Evolutionary conservation across 2,888 invertebrate genomes (phyloP).

Genomic region (Smittia aterrima): DNA sequence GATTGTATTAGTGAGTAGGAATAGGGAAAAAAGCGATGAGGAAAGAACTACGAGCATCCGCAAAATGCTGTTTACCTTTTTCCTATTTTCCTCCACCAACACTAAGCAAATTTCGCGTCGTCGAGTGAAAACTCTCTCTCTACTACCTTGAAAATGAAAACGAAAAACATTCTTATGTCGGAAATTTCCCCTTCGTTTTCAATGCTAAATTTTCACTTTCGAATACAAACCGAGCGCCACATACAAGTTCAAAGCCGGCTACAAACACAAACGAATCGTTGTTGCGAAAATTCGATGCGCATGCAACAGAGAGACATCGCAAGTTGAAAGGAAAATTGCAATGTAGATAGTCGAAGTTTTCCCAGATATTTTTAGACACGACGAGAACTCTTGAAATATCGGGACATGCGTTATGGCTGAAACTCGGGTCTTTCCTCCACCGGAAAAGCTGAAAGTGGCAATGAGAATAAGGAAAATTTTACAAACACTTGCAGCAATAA

Average conservation of each 20-base stretch:
- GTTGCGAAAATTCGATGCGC: background rate
- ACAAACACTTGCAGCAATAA: background rate
- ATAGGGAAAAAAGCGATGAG: background rate
- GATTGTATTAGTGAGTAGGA: background rate
- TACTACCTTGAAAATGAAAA: conserved; percentile 38
- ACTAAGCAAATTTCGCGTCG: background rate
- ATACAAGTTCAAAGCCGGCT: conserved; percentile 26
- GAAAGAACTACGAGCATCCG: conserved; percentile 13
- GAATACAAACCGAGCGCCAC: background rate
- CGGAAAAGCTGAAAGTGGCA: background rate
- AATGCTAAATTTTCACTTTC: conserved; percentile 41
- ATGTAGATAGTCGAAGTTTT: background rate
- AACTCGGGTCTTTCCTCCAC: background rate
- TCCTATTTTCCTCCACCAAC: conserved; percentile 1
- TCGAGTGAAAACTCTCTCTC: background rate
- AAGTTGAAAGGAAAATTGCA: conserved; percentile 32
- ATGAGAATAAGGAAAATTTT: background rate
- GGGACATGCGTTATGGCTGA: background rate
- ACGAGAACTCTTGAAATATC: background rate
- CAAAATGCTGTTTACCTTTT: conserved; percentile 33
- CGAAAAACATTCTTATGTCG: background rate
- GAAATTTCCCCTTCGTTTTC: conserved; percentile 36
- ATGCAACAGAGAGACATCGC: conserved; percentile 18
- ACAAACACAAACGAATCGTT: background rate
- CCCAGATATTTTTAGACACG: background rate